These are phyloP conservation scores for Sphyrna mokarran DNA, from an alignment of 2,113 vertebrate species.

Conservation along the genomic window DNA sequence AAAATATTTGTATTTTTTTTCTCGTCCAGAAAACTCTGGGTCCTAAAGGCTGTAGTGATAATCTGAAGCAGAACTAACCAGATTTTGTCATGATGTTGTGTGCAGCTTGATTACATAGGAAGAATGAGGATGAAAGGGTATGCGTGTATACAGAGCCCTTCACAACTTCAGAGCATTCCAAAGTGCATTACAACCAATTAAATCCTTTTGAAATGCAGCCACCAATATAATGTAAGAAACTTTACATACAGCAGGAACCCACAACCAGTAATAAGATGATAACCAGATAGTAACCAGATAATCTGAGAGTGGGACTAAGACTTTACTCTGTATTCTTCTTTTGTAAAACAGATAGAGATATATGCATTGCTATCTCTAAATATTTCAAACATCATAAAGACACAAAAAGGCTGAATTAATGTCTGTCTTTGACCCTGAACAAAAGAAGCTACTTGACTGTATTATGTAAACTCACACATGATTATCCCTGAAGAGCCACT, in stretches of 20 bases:
- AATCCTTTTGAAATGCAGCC: background rate
- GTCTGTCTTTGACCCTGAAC: too few species aligned
- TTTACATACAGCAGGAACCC: background rate
- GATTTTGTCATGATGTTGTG: background rate
- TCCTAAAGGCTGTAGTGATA: background rate
- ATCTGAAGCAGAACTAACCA: background rate
- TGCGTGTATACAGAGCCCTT: background rate
- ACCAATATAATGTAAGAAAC: background rate
- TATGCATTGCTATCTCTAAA: too few species aligned
- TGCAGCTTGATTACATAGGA: background rate
- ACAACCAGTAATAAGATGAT: background rate
- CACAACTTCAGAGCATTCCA: background rate
- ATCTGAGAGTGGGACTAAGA: background rate
- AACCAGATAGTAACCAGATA: too few species aligned
- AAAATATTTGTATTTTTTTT: background rate
- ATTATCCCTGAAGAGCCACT: too few species aligned
- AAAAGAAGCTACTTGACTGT: too few species aligned
- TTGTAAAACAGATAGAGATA: too few species aligned
- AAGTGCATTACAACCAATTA: background rate
- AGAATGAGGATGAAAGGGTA: background rate
- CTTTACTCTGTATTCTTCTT: too few species aligned
- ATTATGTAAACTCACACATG: too few species aligned
- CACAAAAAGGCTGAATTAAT: too few species aligned
- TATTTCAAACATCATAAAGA: too few species aligned
- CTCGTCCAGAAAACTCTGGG: background rate